Conservation (phyloP, 2,113 vertebrate species). For the Lichenostomus cassidix region DNA sequence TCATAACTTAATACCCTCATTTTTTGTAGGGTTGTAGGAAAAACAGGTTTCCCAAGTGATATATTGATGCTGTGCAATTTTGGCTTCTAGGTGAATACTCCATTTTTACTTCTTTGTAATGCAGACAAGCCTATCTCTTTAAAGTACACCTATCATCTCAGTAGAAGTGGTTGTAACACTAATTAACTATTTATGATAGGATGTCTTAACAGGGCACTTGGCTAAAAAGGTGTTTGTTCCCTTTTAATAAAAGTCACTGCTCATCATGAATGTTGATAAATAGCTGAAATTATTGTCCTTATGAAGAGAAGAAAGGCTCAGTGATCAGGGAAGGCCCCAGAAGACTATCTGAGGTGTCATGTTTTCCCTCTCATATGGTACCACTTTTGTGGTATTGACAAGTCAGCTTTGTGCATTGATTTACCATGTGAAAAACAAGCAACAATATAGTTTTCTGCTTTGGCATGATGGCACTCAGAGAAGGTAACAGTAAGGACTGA, state of each 20-base stretch:
- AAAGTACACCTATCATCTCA: neutral
- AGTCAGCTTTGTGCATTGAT: neutral
- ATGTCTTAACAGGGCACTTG: neutral
- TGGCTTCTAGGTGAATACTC: neutral
- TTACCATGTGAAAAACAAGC: neutral
- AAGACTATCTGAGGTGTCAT: neutral
- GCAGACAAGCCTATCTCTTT: neutral
- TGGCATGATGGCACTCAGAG: neutral
- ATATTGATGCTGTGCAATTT: neutral
- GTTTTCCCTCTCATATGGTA: neutral
- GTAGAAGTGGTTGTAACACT: neutral
- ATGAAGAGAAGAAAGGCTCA: neutral
- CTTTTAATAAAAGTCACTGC: constrained; percentile 13
- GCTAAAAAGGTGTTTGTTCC: constrained; percentile 13
- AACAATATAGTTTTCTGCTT: neutral
- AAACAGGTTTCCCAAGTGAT: neutral
- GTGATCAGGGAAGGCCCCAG: neutral
- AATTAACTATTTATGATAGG: constrained; percentile 24
- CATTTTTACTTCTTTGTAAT: neutral
- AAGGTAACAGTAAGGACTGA: neutral
- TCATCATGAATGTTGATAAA: constrained; percentile 21
- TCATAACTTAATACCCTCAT: neutral
- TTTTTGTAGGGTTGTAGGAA: neutral
- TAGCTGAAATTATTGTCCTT: neutral
- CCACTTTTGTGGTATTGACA: neutral